These are phyloP conservation scores for Pseudeuparius sepicola DNA, from an alignment of 2,888 invertebrate species.

Conservation along the genomic window DNA sequence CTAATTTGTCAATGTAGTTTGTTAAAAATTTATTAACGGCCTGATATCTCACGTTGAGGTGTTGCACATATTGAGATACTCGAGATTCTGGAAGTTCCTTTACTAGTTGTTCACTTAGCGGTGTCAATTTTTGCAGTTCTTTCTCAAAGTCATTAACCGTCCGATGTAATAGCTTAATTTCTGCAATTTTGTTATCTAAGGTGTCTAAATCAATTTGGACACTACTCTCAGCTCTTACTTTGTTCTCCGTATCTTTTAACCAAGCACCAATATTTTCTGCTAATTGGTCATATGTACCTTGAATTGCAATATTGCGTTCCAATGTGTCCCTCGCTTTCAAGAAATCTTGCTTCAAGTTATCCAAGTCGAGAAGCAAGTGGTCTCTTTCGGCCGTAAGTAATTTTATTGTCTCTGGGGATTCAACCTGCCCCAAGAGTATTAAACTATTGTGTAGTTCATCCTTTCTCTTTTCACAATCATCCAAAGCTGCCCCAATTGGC, in stretches of 20 bases:
- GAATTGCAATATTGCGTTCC: slow-evolving; percentile 61
- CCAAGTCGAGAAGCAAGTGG: slow-evolving; percentile 59
- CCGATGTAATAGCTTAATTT: slow-evolving; percentile 52
- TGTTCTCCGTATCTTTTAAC: slow-evolving; percentile 71
- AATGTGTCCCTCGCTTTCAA: slow-evolving; percentile 57
- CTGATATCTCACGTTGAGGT: slow-evolving; percentile 67
- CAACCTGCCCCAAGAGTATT: slow-evolving; percentile 60
- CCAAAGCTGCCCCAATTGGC: slow-evolving; percentile 64
- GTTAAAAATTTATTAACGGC: slow-evolving; percentile 61
- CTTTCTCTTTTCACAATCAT: slow-evolving; percentile 59
- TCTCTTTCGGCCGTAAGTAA: slow-evolving; percentile 60
- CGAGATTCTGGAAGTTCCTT: slow-evolving; percentile 74
- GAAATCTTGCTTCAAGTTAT: slow-evolving; percentile 57
- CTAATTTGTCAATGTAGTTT: slow-evolving; percentile 60
- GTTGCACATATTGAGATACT: slow-evolving; percentile 69
- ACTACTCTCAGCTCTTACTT: slow-evolving; percentile 62
- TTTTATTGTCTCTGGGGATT: slow-evolving; percentile 58
- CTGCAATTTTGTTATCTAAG: slow-evolving; percentile 58
- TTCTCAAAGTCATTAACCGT: slow-evolving; percentile 55
- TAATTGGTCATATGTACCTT: slow-evolving; percentile 70
- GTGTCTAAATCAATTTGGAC: slow-evolving; percentile 58
- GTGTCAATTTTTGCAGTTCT: slow-evolving; percentile 56
- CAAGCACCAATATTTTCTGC: slow-evolving; percentile 66
- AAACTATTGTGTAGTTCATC: slow-evolving; percentile 61
- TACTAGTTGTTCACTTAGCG: slow-evolving; percentile 60